These are phyloP conservation scores for Callopanchax toddi DNA, from an alignment of 2,113 vertebrate genomes.

Conservation along the genomic window DNA sequence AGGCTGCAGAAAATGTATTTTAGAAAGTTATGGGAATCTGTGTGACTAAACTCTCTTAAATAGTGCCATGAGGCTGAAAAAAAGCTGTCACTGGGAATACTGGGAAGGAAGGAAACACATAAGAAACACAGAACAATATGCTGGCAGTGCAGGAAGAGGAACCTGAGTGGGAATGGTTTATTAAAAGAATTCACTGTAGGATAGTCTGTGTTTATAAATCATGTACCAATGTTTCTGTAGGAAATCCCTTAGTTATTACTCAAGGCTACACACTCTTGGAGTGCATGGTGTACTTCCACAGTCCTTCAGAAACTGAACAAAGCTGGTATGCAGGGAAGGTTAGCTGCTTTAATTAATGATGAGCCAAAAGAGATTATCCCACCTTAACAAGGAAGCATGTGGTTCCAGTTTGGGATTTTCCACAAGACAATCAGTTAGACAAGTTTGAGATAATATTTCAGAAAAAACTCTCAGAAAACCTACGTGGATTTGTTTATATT, in stretches of 20 bases:
- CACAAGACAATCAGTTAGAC: not conserved
- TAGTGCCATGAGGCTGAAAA: slow-evolving; percentile 54
- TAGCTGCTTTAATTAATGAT: slow-evolving; percentile 1
- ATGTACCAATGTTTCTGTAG: slow-evolving; percentile 29
- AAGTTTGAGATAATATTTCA: not conserved
- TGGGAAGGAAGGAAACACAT: slow-evolving; percentile 62
- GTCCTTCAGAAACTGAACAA: not conserved
- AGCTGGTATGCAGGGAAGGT: not conserved
- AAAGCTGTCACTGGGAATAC: slow-evolving; percentile 55
- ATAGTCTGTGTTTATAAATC: slow-evolving; percentile 42
- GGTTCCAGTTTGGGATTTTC: slow-evolving; percentile 14
- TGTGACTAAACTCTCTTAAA: slow-evolving; percentile 61
- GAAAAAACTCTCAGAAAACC: not conserved
- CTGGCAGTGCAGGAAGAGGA: slow-evolving; percentile 48
- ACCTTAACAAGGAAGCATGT: slow-evolving; percentile 22
- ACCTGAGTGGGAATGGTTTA: slow-evolving; percentile 44
- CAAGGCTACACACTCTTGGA: slow-evolving; percentile 24
- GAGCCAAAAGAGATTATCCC: slow-evolving; percentile 3
- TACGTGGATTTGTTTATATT: no score
- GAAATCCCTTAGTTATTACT: slow-evolving; percentile 56
- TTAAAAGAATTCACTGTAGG: slow-evolving; percentile 61
- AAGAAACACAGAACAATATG: slow-evolving; percentile 68
- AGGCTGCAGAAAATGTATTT: slow-evolving; percentile 26
- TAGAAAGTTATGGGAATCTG: slow-evolving; percentile 50
- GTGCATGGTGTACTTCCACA: slow-evolving; percentile 11